A percentile compares a stretch with the other conserved stretches of the same genome.
These are phyloP conservation scores for Calameuta idolon DNA, from an alignment of 2,888 invertebrate species.

Conservation along the genomic window DNA sequence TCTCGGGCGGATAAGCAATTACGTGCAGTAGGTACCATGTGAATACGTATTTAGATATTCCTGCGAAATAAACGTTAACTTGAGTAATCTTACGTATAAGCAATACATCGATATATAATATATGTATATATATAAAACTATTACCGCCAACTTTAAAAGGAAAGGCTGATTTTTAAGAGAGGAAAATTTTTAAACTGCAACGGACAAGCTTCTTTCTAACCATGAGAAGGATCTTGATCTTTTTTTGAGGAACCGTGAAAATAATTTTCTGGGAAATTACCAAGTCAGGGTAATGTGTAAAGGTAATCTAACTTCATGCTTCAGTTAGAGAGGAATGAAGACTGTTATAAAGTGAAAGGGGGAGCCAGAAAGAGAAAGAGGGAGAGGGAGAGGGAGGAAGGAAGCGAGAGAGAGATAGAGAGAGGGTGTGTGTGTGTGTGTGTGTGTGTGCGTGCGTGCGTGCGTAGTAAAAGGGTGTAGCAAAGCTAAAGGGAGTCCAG, in stretches of 20 bases:
- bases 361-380: neutral
- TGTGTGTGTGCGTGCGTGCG: neutral
- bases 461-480: neutral
- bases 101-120: too few species aligned
- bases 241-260: neutral
- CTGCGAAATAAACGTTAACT: too few species aligned
- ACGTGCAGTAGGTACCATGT: too few species aligned
- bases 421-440: too few species aligned
- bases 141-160: too few species aligned
- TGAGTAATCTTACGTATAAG: too few species aligned
- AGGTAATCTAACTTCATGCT: neutral
- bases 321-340: neutral
- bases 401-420: too few species aligned
- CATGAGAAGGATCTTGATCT: neutral
- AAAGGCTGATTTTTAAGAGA: too few species aligned
- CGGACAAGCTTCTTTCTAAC: neutral
- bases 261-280: slow-evolving; percentile 5
- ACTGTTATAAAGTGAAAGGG: neutral
- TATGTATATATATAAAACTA: too few species aligned
- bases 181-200: neutral
- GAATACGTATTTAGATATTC: too few species aligned
- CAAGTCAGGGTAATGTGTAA: neutral
- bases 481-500: neutral
- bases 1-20: too few species aligned
- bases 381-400: neutral